Conservation (phyloP, 2,888 invertebrate species). For the Neocrepidodera transversa region DNA sequence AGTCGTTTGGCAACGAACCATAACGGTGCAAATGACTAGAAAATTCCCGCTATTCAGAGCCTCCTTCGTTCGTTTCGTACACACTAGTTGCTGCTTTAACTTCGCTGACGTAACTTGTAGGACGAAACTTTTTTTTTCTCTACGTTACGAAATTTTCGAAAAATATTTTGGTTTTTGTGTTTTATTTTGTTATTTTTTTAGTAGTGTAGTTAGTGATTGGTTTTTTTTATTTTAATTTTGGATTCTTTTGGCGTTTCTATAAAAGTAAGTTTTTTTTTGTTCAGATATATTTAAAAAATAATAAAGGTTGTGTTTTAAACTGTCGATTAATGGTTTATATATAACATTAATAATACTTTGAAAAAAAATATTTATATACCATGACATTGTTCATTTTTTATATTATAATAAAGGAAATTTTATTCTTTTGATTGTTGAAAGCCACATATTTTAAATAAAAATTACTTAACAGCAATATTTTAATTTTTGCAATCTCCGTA, state of each 20-base stretch:
- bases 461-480: too few species aligned
- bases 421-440: too few species aligned
- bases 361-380: too few species aligned
- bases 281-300: too few species aligned
- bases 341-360: too few species aligned
- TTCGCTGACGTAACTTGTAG: slow-evolving; percentile 33
- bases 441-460: too few species aligned
- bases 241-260: not conserved
- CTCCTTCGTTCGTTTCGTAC: slow-evolving; percentile 45
- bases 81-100: slow-evolving; percentile 54
- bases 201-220: slow-evolving; percentile 1
- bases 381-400: too few species aligned
- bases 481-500: too few species aligned
- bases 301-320: too few species aligned
- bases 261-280: slow-evolving; percentile 9
- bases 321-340: too few species aligned
- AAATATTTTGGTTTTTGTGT: slow-evolving; percentile 10
- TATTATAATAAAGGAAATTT: too few species aligned
- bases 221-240: not conserved
- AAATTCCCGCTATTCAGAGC: slow-evolving; percentile 30
- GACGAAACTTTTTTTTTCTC: slow-evolving; percentile 11
- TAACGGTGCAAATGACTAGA: slow-evolving; percentile 39
- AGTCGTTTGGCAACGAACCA: slow-evolving; percentile 1
- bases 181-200: not conserved
- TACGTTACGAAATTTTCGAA: slow-evolving; percentile 9